Evolutionary conservation across 1,140 invertebrate genomes (phyloP).

Genomic region (Phortica variegata): DNA sequence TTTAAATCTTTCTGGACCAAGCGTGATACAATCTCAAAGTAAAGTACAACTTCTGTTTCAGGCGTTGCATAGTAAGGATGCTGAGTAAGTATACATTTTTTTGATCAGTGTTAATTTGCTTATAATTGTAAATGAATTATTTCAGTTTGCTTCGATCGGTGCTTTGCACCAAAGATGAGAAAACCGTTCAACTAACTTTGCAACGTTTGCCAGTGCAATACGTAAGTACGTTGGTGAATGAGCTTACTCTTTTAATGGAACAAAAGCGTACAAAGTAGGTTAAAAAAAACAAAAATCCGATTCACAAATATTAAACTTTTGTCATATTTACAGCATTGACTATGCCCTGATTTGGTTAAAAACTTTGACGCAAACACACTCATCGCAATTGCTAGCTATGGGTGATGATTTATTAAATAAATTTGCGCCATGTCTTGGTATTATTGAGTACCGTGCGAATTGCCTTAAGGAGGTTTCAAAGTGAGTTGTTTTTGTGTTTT

Average conservation of each 20-base stretch:
- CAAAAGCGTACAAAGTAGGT: conserved; percentile 65
- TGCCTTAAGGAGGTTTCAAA: too few species aligned
- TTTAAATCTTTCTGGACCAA: conserved; percentile 61
- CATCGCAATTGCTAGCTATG: too few species aligned
- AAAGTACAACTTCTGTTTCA: conserved; percentile 74
- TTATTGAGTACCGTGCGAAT: too few species aligned
- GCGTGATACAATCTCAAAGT: conserved; percentile 63
- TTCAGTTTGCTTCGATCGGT: conserved; percentile 62
- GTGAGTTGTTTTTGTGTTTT: too few species aligned
- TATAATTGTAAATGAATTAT: neutral
- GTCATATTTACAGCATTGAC: too few species aligned
- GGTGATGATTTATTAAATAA: too few species aligned
- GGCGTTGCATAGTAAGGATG: conserved; percentile 76
- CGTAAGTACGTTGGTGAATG: conserved; percentile 63
- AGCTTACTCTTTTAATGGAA: conserved; percentile 64
- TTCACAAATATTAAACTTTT: too few species aligned
- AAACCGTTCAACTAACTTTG: conserved; percentile 64
- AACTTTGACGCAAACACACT: too few species aligned
- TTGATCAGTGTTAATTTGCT: too few species aligned
- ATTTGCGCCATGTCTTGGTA: too few species aligned
- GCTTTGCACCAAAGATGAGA: conserved; percentile 61
- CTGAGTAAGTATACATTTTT: conserved; percentile 60
- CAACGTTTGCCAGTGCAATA: conserved; percentile 65
- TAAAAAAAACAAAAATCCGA: too few species aligned
- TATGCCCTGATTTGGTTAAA: too few species aligned